Base-by-base conservation (phyloP, 2,888 invertebrate species). In the Lasioglossum lativentre region DNA sequence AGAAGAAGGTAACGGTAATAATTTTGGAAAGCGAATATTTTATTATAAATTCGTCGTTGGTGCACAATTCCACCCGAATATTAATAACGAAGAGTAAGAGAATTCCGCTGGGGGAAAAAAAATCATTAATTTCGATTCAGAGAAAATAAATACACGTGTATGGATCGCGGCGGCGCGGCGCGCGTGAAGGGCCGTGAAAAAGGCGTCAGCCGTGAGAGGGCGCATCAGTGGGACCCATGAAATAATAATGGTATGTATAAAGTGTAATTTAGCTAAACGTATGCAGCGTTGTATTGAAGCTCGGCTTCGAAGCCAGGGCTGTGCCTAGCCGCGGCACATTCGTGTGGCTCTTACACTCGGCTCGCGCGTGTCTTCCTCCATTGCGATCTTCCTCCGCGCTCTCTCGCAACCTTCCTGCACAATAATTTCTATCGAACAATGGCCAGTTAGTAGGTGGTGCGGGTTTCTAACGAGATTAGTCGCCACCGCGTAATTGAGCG, bases 251-350 rank as follows among this genome's bases (percentile, higher is more conserved):
- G 93, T 92, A 93, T 92, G 91, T 93, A 94, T 93, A 93, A 93
- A 94, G 93, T 94, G 92, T 94, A 94, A 94, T 94, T 94, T 94
- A 93, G 91, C 93, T 94, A 94, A 94, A 93, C 93, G 94, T 94
- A 94, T 93, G 93, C 93, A 93, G 92, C 91, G 93, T 93, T 92
- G 93, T 90, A 91, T 91, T 83, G 92, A 92, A 90, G 92, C 90
- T 90, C 89, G 90, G 90, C 92, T 87, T 84, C 90, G 89, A 87
- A 75, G 80, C 76, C 93, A 94, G 94, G 92, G 88, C 91, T 86
- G 93, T 93, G 90, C 87, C 85, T 88, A 92, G 85, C 73, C 82
- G 80, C 52, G 78, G 66, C 27, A 14, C 16, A 2, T 23, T 78
- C 59, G 40, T 34, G 81, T 68, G 76, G 66, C 38, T 19, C 27